Base-by-base conservation (phyloP, 2,797 vertebrate species). In the Limnodromus scolopaceus region DNA sequence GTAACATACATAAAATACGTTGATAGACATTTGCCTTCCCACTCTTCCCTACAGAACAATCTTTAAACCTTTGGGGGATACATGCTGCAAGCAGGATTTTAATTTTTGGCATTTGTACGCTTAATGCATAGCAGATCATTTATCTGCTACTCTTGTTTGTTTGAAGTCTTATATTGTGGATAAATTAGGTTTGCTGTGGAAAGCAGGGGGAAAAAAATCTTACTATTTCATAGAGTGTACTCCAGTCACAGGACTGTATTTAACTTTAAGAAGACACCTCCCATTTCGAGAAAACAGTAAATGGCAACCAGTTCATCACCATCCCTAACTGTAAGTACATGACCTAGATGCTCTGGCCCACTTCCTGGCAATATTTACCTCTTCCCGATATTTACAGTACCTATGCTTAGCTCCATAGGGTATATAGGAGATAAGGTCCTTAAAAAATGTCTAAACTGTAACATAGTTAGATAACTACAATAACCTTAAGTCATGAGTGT, bases 11-110 rank as follows among this genome's bases (percentile, higher is more conserved):
- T 39, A 83, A 90, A 89, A 91, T 75, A n/a, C 86, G 75, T 49
- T 75, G 95, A 92, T 45, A 95, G 90, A 91, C 75, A 77, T 96
- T 95, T 68, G 24, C 74, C 80, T 84, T 95, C 92, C 93, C 60
- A 83, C 92, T 91, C 68, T 51, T 92, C 68, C 76, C 49, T 78
- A 45, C 48, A 84, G 64, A 95, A 43, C n/a, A 87, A 68, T 68
- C 57, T 75, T 76, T 64, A 90, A 81, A 79, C 46, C 55, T 92
- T 94, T 91, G 46, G 76, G 76, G 64, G 78, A 94, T 51, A 34
- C 53, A 61, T 32, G 38, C 54, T 54, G 34, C 55, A 96, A 76
- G 61, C 2, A 84, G 58, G 63, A 91, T 79, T 92, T 93, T 89
- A 76, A 90, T 94, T 94, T 86, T 72, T 22, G 13, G 30, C 84